Conservation (phyloP, 2,113 vertebrate genomes). For the Microtus richardsoni region DNA sequence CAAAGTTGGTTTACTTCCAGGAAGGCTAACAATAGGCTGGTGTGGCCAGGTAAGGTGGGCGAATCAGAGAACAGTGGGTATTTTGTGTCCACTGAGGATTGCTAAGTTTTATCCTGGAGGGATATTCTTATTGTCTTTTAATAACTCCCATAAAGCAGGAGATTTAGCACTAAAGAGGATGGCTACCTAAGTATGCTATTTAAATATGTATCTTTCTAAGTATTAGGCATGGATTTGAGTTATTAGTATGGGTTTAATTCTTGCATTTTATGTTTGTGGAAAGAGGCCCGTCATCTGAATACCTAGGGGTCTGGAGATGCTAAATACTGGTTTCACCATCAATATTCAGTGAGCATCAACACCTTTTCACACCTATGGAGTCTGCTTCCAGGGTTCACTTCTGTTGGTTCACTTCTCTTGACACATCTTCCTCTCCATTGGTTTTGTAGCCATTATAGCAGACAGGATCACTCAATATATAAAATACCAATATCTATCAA, state of each 20-base stretch:
- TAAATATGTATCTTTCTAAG: not conserved
- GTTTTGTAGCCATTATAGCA: not conserved
- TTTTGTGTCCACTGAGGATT: not conserved
- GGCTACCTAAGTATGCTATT: not conserved
- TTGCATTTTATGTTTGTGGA: not conserved
- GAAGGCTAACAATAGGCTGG: not conserved
- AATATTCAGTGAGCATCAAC: not conserved
- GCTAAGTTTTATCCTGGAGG: not conserved
- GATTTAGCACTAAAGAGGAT: not conserved
- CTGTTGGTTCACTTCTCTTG: not conserved
- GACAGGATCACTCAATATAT: not conserved
- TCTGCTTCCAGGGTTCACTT: not conserved
- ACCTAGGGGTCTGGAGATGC: not conserved
- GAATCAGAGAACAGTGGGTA: not conserved
- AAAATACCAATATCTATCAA: not conserved
- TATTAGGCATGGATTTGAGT: not conserved
- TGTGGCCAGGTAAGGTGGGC: not conserved
- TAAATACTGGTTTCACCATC: not conserved
- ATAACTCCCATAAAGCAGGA: not conserved
- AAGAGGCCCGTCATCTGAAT: not conserved
- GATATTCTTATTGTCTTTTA: not conserved
- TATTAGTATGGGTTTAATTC: not conserved
- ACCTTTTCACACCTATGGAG: not conserved
- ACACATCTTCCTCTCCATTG: not conserved
- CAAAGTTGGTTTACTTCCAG: not conserved